Evolutionary conservation across 2,888 invertebrate genomes (phyloP), one percentile per base, ranked within the genome.

Genomic region (Tetragonula carbonaria): DNA sequence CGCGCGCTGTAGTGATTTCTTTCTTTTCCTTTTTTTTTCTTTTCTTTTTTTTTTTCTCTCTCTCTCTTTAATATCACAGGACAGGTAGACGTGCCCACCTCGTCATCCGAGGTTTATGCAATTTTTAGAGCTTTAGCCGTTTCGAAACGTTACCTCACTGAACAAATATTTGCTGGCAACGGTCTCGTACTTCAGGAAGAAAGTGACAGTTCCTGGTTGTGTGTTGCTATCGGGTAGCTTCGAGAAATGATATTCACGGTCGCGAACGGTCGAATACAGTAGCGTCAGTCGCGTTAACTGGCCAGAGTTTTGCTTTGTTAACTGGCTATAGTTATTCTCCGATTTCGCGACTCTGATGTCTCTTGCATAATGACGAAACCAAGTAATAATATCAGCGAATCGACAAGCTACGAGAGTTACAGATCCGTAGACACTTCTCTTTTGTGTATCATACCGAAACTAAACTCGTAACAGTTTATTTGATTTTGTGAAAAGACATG

Each of bases 161-260:
- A 74, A 57, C 75, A 86, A 85, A 86, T 79, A 86, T 86, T 85
- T 76, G 75, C 75, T 78, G 86, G 86, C 86, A 82, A 70, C 84
- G 81, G 13, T 74, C 78, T 73, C 75, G 78, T 78, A 73, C 73
- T 78, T 78, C 63, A 73, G 68, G 66, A 84, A 76, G 86, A 86
- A 84, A 84, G 84, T 84, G 84, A 85, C 84, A 85, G 80, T 78
- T 70, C 66, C 73, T 38, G 68, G 65, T 63, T 59, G 21, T 62
- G 63, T 28, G 59, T 55, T 67, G 74, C 45, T 77, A 68, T 71
- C 75, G 14, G 71, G 33, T 68, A 63, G 55, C 67, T 59, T 50
- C 63, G 78, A 57, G 65, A 75, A 38, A 57, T 78, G 68, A 77
- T 75, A 74, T 71, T 74, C 76, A 72, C 67, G 63, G 78, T 79